phyloP scores from a whole-genome alignment of 2,113 vertebrate species.

The Phycodurus eques region DNA sequence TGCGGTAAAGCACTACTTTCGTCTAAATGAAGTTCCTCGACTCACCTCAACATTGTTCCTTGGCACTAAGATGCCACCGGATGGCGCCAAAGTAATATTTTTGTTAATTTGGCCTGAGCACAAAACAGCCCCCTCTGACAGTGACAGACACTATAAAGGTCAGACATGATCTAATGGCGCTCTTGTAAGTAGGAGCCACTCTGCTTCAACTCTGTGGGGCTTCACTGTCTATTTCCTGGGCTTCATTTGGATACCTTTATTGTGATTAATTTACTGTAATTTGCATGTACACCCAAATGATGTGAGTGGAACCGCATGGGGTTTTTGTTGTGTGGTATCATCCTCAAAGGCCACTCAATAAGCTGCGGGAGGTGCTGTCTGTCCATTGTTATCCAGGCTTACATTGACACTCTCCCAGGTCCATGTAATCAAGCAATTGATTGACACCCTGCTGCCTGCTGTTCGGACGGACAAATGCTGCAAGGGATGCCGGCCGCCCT shows the following conservation, averaged over 20 bases:
- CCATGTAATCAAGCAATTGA: conserved; percentile 45
- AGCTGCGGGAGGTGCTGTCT: conserved; percentile 45
- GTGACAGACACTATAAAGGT: not conserved
- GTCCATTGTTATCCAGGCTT: conserved; percentile 33
- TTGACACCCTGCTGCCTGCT: conserved; percentile 30
- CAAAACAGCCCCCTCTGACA: too few relatives aligned
- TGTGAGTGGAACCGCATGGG: conserved; percentile 7
- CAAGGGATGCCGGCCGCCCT: conserved; percentile 19
- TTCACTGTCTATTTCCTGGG: not conserved
- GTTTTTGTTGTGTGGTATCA: conserved; percentile 24
- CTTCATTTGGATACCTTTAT: not conserved
- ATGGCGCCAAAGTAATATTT: too few relatives aligned
- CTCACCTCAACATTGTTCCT: too few relatives aligned
- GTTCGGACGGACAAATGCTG: conserved; percentile 24
- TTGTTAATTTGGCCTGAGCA: too few relatives aligned
- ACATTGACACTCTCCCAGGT: conserved; percentile 35
- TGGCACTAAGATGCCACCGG: too few relatives aligned
- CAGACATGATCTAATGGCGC: not conserved
- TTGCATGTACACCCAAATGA: not conserved
- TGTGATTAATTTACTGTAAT: not conserved
- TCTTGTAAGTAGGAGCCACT: not conserved
- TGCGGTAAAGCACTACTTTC: too few relatives aligned
- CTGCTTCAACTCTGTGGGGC: not conserved
- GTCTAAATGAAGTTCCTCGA: too few relatives aligned
- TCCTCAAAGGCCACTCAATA: conserved; percentile 30